These are phyloP conservation scores for Telenomus remus DNA, from an alignment of 1,140 invertebrate genomes.

Conservation along the genomic window DNA sequence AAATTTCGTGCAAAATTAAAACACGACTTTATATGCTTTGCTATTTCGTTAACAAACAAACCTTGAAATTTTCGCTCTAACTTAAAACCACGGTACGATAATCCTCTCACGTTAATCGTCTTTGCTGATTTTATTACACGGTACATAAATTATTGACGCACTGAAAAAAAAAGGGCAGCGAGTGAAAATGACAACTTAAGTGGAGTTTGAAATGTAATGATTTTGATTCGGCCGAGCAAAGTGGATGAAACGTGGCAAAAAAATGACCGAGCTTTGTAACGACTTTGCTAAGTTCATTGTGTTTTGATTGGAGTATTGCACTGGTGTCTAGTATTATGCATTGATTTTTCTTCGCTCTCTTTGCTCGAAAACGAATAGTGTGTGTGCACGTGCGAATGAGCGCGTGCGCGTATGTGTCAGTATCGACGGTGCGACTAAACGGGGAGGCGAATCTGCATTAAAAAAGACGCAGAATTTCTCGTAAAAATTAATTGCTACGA, in stretches of 20 bases:
- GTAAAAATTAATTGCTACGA: slow-evolving; percentile 57
- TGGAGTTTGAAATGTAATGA: background rate
- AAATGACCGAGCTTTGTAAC: slow-evolving; percentile 32
- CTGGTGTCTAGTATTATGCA: slow-evolving; percentile 59
- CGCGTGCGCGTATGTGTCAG: slow-evolving; percentile 55
- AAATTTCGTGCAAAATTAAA: too few relatives aligned
- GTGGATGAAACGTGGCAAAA: slow-evolving; percentile 30
- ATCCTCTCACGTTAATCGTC: too few relatives aligned
- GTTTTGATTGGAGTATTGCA: slow-evolving; percentile 61
- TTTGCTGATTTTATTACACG: too few relatives aligned
- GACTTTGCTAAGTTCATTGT: slow-evolving; percentile 57
- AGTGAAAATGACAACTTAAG: too few relatives aligned
- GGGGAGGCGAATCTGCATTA: slow-evolving; percentile 59
- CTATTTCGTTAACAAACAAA: too few relatives aligned
- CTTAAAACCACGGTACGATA: too few relatives aligned
- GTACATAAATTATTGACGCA: too few relatives aligned
- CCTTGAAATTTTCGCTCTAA: too few relatives aligned
- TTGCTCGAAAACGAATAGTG: slow-evolving; percentile 54
- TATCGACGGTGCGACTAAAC: slow-evolving; percentile 57
- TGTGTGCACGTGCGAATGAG: slow-evolving; percentile 56
- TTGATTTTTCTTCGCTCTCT: slow-evolving; percentile 58
- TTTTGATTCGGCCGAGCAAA: slow-evolving; percentile 28
- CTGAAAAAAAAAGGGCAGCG: background rate
- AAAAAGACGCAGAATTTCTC: slow-evolving; percentile 61
- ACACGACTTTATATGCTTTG: too few relatives aligned